Evolutionary conservation across 1,140 invertebrate genomes (phyloP), one percentile per base, ranked within the genome.

Genomic region (Colletes gigas): DNA sequence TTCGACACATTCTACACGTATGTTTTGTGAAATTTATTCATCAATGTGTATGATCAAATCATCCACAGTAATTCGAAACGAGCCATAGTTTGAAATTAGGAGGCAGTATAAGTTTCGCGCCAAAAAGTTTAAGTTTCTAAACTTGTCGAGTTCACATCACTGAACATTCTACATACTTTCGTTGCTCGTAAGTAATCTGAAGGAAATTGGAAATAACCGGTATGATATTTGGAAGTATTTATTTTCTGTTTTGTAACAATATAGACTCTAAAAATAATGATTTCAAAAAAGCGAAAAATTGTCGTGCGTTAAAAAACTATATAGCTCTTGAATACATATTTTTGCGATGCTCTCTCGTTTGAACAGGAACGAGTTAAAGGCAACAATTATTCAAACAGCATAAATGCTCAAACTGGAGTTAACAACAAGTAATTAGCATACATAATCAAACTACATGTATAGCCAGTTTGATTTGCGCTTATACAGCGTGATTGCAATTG

Each of bases 301-400:
- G 57, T 72, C 67, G 82, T 82, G 83, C 80, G 68, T 80, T 83
- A 83, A 57, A 82, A 77, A 79, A 81, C 71, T 67, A 69, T 72
- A 55, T 70, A 50, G 59, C 66, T 78, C 54, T 44, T 4, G 73
- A 83, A 68, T 86, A 71, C 12, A 41, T 66, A 66, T 47, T 47
- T 54, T 15, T 73, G 19, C 21, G 10, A 68, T 57, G 17, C 19
- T 41, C 2, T 30, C 14, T 75, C 55, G 52, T 54, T 41, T 9
- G 6, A 19, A 47, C 2, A 39, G 12, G 52, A 14, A 17, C 7
- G 30, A 68, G 57, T 21, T 4, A 21, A 67, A 60, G 71, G 74
- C 30, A 72, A 84, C 21, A 44, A 6, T 39, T 75, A 12, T 50
- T 19, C 47, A 50, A 67, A 74, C 41, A 19, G 50, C 12, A 50